A percentile compares a stretch with the other conserved stretches of the same genome.
Evolutionary conservation across 2,888 invertebrate species (phyloP).

Genomic region (Sinopyrophorus schimmeli): DNA sequence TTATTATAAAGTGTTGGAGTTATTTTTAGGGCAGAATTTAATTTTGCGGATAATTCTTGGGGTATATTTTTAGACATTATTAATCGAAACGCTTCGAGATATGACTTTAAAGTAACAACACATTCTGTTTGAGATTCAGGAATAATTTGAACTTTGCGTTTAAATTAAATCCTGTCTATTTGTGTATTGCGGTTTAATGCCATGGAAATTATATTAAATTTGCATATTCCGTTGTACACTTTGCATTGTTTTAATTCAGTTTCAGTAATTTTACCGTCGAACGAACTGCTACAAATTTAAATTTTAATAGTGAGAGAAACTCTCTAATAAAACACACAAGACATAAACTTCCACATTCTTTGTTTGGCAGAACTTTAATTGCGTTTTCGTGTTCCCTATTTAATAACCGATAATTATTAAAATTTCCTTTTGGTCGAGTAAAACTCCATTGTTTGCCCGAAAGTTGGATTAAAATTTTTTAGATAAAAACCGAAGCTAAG

Average conservation of each 20-base stretch:
- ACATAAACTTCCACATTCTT: constrained; percentile 13
- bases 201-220: constrained; percentile 24
- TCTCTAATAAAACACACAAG: constrained; percentile 13
- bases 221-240: constrained; percentile 16
- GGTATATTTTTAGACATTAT: too few relatives aligned
- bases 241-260: constrained; percentile 24
- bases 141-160: constrained; percentile 21
- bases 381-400: constrained; percentile 12
- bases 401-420: too few relatives aligned
- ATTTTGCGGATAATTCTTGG: too few relatives aligned
- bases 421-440: constrained; percentile 1
- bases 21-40: too few relatives aligned
- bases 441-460: not conserved
- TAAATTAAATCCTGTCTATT: constrained; percentile 24
- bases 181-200: constrained; percentile 22
- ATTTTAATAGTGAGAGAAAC: constrained; percentile 16
- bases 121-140: constrained; percentile 14
- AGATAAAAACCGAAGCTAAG: not conserved
- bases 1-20: too few relatives aligned
- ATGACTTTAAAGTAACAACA: constrained; percentile 9
- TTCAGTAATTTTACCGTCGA: constrained; percentile 17
- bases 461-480: not conserved
- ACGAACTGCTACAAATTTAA: constrained; percentile 15
- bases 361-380: constrained; percentile 12
- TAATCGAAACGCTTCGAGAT: constrained; percentile 13